Conservation (phyloP, 2,888 invertebrate genomes). For the Patella caerulea region DNA sequence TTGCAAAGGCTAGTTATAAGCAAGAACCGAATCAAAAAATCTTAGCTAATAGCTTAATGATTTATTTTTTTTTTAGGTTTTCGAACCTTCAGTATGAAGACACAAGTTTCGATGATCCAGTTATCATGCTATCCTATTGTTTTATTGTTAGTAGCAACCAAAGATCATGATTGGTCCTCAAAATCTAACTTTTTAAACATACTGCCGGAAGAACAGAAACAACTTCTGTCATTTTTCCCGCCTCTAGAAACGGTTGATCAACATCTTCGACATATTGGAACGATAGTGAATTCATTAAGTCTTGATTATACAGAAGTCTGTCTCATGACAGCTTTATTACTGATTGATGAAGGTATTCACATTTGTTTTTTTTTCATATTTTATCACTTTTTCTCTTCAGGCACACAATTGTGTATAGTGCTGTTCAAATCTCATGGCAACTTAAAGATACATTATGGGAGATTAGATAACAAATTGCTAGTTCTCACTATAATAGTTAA, state of each 20-base stretch:
- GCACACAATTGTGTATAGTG: no score
- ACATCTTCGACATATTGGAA: slow-evolving; percentile 60
- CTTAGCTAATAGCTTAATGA: no score
- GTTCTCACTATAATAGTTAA: no score
- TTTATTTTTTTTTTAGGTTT: slow-evolving; percentile 58
- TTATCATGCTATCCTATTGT: slow-evolving; percentile 63
- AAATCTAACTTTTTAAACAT: slow-evolving; percentile 62
- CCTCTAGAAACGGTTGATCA: slow-evolving; percentile 48
- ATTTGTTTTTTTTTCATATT: no score
- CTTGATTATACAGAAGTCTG: slow-evolving; percentile 60
- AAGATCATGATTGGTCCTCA: slow-evolving; percentile 54
- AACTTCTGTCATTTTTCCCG: slow-evolving; percentile 55
- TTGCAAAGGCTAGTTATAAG: no score
- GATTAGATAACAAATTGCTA: no score
- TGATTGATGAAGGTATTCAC: slow-evolving; percentile 52
- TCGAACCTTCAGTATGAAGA: slow-evolving; percentile 52
- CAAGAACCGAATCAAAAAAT: no score
- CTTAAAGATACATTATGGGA: no score
- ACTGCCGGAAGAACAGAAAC: slow-evolving; percentile 42
- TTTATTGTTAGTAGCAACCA: slow-evolving; percentile 53
- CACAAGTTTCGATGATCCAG: slow-evolving; percentile 61
- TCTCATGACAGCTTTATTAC: slow-evolving; percentile 59
- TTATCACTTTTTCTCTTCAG: no score
- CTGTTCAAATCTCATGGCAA: no score
- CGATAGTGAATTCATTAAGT: slow-evolving; percentile 49